phyloP scores from a whole-genome alignment of 2,113 vertebrate genomes.

The Bothrops jararaca region DNA sequence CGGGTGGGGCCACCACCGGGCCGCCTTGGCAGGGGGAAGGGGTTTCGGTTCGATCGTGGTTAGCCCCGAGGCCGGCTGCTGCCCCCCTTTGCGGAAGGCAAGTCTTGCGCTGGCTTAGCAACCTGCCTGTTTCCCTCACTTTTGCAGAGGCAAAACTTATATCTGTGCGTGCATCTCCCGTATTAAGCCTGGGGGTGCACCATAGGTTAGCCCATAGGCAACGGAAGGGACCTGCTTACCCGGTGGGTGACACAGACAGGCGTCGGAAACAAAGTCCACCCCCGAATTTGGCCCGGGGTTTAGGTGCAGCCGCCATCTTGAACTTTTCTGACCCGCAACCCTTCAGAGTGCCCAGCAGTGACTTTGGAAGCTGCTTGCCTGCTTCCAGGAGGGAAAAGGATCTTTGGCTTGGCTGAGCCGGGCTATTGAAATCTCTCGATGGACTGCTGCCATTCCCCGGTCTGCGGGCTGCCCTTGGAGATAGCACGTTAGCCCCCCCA shows the following conservation, averaged over 20 bases:
- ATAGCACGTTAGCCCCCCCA: not conserved
- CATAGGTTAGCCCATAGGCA: rapidly evolving
- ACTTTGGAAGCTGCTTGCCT: not conserved
- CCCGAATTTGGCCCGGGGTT: not conserved
- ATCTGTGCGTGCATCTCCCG: not conserved
- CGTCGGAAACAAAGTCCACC: rapidly evolving
- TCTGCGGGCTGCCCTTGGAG: not conserved
- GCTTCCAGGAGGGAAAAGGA: not conserved
- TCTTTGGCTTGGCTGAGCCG: not conserved
- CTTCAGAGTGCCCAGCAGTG: not conserved
- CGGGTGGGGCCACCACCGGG: rapidly evolving
- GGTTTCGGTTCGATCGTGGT: no score
- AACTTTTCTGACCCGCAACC: not conserved
- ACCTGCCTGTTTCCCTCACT: not conserved
- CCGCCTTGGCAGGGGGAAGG: no score
- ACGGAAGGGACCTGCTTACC: not conserved
- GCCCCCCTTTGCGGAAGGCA: not conserved
- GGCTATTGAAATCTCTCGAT: not conserved
- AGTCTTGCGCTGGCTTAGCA: not conserved
- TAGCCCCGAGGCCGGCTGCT: no score
- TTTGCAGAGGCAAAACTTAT: not conserved
- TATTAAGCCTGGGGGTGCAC: not conserved
- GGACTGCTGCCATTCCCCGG: not conserved
- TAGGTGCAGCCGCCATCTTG: not conserved
- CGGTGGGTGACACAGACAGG: not conserved